These are phyloP conservation scores for Anabacerthia variegaticeps DNA, from an alignment of 2,797 vertebrate genomes.

Conservation along the genomic window DNA sequence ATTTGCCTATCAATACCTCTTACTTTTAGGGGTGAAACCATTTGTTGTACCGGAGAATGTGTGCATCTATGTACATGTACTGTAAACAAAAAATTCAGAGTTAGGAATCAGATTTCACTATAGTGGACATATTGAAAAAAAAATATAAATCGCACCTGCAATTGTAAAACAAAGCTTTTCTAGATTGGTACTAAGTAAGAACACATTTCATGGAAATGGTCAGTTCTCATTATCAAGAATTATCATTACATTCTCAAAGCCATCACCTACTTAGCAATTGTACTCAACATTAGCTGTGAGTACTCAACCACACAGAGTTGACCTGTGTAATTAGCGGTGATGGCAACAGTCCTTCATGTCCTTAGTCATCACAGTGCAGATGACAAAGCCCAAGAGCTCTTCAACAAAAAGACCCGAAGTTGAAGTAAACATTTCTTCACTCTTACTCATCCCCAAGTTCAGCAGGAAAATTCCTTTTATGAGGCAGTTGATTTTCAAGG, in stretches of 20 bases:
- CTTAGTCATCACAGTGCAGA: background rate
- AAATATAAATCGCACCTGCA: background rate
- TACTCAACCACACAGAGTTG: background rate
- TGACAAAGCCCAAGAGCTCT: background rate
- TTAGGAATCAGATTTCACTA: background rate
- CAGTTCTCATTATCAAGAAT: background rate
- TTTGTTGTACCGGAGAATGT: background rate
- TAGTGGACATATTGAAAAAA: background rate
- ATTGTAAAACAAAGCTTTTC: background rate
- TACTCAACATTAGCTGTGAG: background rate
- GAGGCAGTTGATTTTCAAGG: background rate
- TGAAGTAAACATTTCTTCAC: background rate
- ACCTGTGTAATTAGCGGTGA: background rate
- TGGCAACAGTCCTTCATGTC: background rate
- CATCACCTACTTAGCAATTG: background rate
- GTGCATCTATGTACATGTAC: background rate
- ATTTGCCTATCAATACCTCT: background rate
- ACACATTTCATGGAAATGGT: background rate
- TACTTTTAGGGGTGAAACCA: background rate
- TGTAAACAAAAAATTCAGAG: background rate
- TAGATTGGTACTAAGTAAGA: background rate
- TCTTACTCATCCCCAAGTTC: background rate
- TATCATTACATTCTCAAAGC: background rate
- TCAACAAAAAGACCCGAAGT: background rate
- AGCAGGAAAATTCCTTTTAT: background rate